Conservation (phyloP, 2,113 vertebrate species). For the Pelmatolapia mariae region DNA sequence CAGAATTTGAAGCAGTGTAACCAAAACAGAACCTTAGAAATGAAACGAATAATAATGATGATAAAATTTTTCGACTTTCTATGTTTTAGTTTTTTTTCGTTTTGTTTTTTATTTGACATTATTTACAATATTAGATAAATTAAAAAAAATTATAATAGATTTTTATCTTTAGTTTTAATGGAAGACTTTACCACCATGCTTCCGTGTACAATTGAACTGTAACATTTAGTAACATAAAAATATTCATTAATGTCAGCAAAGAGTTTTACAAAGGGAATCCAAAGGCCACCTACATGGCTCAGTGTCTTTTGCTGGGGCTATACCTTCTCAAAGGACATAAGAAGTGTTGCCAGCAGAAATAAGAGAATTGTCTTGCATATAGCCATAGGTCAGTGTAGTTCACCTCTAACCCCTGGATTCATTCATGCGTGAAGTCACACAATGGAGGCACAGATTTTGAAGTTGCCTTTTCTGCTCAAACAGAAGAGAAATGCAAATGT, state of each 20-base stretch:
- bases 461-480: neutral
- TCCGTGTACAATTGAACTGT: neutral
- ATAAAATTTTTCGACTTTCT: neutral
- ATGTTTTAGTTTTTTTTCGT: neutral
- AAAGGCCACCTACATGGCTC: neutral
- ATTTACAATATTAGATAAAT: neutral
- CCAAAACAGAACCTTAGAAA: neutral
- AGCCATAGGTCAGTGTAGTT: conserved; percentile 27
- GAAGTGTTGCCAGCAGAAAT: neutral
- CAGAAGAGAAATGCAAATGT: neutral
- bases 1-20: neutral
- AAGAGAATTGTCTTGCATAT: conserved; percentile 30
- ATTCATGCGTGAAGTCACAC: conserved; percentile 56
- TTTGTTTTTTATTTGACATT: neutral
- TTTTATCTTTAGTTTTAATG: neutral
- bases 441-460: neutral
- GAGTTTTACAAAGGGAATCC: neutral
- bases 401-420: conserved; percentile 41
- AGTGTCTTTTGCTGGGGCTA: conserved; percentile 1
- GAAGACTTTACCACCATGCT: neutral
- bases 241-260: neutral
- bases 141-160: neutral
- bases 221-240: neutral
- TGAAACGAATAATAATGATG: neutral
- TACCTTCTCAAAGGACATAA: neutral